Base-by-base conservation (phyloP, 1,140 invertebrate species). In the Amyelois transitella region DNA sequence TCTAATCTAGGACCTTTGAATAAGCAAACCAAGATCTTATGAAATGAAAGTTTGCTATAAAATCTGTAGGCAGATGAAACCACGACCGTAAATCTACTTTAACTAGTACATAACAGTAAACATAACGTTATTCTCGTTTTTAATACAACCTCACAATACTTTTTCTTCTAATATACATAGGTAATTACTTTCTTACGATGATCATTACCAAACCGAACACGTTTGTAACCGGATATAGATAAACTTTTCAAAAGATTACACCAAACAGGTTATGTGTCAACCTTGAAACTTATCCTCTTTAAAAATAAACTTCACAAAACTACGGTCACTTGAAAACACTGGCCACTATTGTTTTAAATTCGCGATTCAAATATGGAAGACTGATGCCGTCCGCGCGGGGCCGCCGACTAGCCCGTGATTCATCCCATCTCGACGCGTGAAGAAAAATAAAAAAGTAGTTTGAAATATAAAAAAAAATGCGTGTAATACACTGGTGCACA, bases 341-440 rank as follows among this genome's bases (percentile, higher is more conserved):
- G 58, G 48, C 51, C 58, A 55, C 48, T 54, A 38, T 38, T 14
- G 32, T 38, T 38, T 50, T 47, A 51, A 52, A 54, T 54, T 60
- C 48, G 44, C 25, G 43, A 49, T 62, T 62, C 22, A 18, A 58
- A 57, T 49, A 47, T 51, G 49, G 43, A 48, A 48, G 54, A 44
- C 51, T 21, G 28, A 14, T 47, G 17, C 28, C 38, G 43, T 38
- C 22, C 58, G 53, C 55, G 48, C 47, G 52, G 50, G 32, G 56
- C 24, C n/a, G 49, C 44, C 28, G 58, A 58, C 61, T 60, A 55
- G 17, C 21, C 51, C 51, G 58, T 67, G 65, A 64, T 57, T 68
- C 61, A 68, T 64, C 55, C 55, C 60, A 57, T 60, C 45, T 60
- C 52, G 32, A 21, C 32, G 55, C 48, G 50, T 48, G 52, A 54